phyloP scores from a whole-genome alignment of 2,113 vertebrate species.

The Passer domesticus region DNA sequence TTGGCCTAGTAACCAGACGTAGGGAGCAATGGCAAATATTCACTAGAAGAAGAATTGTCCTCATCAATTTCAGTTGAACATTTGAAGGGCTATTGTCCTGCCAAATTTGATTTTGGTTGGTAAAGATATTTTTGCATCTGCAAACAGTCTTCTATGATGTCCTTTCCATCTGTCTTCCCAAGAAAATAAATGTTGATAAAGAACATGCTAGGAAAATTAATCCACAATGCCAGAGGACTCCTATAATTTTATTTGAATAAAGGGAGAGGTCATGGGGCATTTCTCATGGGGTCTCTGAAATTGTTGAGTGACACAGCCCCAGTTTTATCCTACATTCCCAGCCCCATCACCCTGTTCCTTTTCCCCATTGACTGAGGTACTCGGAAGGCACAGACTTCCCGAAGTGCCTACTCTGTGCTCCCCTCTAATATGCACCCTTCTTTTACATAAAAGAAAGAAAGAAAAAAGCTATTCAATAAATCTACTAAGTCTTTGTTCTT shows the following conservation, averaged over 20 bases:
- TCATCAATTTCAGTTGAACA: not conserved
- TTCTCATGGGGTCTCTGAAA: not conserved
- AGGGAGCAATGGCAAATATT: not conserved
- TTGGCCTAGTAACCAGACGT: not conserved
- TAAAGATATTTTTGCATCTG: not conserved
- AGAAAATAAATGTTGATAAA: not conserved
- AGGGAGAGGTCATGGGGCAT: not conserved
- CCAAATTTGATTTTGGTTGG: not conserved
- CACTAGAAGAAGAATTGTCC: not conserved
- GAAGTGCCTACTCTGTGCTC: not conserved
- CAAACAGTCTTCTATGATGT: not conserved
- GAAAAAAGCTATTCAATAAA: not conserved
- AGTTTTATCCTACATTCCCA: rapidly evolving
- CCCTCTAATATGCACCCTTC: not conserved
- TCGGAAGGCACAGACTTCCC: rapidly evolving
- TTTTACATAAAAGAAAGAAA: not conserved
- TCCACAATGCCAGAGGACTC: not conserved
- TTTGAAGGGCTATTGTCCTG: not conserved
- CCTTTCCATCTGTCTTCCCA: not conserved
- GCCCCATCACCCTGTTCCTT: not conserved
- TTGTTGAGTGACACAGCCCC: not conserved
- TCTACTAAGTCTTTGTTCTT: not conserved
- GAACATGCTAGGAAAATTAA: not conserved
- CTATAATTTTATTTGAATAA: not conserved
- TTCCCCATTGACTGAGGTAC: not conserved